Base-by-base conservation (phyloP, 2,888 invertebrate species). In the Amblyteles armatorius region DNA sequence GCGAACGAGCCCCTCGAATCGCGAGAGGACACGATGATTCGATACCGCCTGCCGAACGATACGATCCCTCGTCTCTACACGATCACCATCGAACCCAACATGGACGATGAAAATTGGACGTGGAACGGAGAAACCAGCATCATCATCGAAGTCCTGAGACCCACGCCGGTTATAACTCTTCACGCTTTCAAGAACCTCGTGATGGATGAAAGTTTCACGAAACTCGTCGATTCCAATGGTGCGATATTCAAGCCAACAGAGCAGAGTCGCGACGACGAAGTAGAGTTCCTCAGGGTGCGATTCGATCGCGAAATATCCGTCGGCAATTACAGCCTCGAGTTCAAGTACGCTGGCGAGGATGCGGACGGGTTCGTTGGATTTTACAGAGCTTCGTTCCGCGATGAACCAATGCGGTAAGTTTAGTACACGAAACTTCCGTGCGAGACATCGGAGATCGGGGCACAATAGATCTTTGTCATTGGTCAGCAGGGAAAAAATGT, bases 341-440 rank as follows among this genome's bases (percentile, higher is more conserved):
- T 96, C 6, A 94, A 95, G 1, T 96, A 95, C 90, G 92, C 94
- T 36, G 96, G 96, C 9, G 92, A 91, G 44, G 95, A 96, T 29
- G 95, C 95, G 7, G 95, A 95, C 88, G 94, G 95, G 11, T 91
- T 96, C 79, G 95, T 94, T 72, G 97, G 97, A 65, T 96, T 97
- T 90, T 97, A 96, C 90, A 95, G 95, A 88, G 96, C 96, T 87
- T 95, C 95, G 63, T 96, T 96, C 88, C 0, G 0, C 9, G 0
- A 7, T 11, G 0, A 0, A 3, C 4, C 1, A 7, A 1, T 4
- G 11, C 9, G 22, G 84, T 84, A 77, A 80, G 84, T 77, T n/a
- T 48, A 26, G 11, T 44, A 48, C n/a, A 40, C 3, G 13, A 13
- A 4, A 13, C 4, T 48, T 48, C 44, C 16, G 44, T 16, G 44